Conservation (phyloP, 2,797 vertebrate genomes). For the Gymnoscopelus braueri region DNA sequence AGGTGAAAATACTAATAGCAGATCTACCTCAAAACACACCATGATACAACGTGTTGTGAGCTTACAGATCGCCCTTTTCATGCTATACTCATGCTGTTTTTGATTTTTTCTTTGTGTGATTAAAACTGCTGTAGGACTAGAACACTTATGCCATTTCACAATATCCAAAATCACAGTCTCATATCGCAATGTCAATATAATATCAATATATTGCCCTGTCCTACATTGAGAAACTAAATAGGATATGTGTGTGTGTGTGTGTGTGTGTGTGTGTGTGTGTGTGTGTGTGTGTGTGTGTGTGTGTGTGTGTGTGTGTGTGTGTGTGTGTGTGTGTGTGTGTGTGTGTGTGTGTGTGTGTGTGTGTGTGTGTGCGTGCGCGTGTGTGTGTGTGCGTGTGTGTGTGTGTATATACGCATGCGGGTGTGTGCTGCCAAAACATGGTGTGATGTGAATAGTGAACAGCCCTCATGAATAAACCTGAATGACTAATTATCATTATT, state of each 20-base stretch:
- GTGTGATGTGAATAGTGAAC: constrained; percentile 68
- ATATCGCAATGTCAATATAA: too few species aligned
- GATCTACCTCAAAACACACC: too few species aligned
- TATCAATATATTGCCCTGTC: too few species aligned
- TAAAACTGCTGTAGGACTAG: too few species aligned
- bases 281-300: constrained; percentile 37
- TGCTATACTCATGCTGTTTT: too few species aligned
- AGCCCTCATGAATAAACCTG: constrained; percentile 64
- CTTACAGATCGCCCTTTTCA: too few species aligned
- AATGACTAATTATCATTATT: constrained; percentile 70
- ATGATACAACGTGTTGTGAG: too few species aligned
- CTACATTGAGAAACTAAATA: too few species aligned
- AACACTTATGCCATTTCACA: too few species aligned
- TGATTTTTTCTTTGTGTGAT: too few species aligned
- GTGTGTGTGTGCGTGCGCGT: background rate
- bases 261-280: constrained; percentile 13
- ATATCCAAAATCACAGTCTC: too few species aligned
- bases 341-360: constrained; percentile 27
- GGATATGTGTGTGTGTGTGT: constrained; percentile 32
- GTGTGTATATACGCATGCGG: background rate
- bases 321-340: constrained; percentile 23
- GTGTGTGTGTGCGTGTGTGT: constrained; percentile 10
- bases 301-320: constrained; percentile 36
- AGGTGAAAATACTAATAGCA: too few species aligned
- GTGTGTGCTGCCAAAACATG: constrained; percentile 56